Conservation (phyloP, 92 coral and sea anemone species). For the Plumapathes pennacea region DNA sequence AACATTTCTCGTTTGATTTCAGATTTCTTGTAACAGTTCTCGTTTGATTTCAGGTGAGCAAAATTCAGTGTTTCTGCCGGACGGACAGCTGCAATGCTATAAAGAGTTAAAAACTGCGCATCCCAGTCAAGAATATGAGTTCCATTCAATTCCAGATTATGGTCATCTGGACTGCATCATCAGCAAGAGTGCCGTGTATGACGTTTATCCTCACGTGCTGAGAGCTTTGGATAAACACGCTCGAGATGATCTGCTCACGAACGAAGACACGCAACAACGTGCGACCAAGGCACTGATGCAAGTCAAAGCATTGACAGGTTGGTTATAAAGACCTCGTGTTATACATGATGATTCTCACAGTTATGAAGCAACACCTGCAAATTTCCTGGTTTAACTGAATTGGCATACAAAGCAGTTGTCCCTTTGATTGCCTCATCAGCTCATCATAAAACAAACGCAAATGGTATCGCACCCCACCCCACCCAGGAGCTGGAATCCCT, state of each 20-base stretch:
- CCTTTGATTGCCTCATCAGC: no score
- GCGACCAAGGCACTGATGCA: constrained; percentile 4
- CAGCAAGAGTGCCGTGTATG: constrained; percentile 34
- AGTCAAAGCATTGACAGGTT: neutral
- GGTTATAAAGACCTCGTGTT: no score
- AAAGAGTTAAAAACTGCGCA: constrained; percentile 43
- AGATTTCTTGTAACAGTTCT: no score
- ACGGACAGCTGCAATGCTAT: constrained; percentile 6
- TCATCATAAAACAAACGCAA: no score
- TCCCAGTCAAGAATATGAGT: constrained; percentile 32
- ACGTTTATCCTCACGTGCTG: constrained; percentile 55
- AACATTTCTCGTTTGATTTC: no score
- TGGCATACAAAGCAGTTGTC: no score
- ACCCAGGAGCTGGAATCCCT: no score
- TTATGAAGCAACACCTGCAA: no score
- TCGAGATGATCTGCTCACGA: constrained; percentile 9
- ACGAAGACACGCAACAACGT: neutral
- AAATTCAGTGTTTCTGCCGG: constrained; percentile 36
- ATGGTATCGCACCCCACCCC: no score
- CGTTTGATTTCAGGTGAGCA: constrained; percentile 36
- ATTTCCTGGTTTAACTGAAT: no score
- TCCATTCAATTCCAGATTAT: constrained; percentile 38
- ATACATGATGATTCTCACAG: no score
- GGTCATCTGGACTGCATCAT: constrained; percentile 58
- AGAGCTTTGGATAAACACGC: constrained; percentile 44